Evolutionary conservation across 2,797 vertebrate genomes (phyloP).

Genomic region (Rhinophrynus dorsalis): DNA sequence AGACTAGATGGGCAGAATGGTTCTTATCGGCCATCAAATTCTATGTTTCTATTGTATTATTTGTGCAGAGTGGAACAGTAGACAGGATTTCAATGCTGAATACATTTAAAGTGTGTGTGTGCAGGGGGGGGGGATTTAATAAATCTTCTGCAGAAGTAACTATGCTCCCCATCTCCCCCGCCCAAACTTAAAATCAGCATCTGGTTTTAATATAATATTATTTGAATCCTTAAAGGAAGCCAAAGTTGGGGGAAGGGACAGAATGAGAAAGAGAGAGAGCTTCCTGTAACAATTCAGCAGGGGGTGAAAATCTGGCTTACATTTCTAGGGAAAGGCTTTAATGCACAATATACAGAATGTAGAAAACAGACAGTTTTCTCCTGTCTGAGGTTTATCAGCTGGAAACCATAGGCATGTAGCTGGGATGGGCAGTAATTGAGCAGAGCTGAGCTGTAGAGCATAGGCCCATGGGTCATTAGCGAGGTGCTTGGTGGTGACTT

Average conservation of each 20-base stretch:
- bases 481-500: too few relatives aligned
- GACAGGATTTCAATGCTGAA: too few relatives aligned
- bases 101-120: neutral
- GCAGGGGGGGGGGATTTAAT: neutral
- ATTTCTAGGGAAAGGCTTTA: neutral
- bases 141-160: slow-evolving; percentile 13
- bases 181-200: slow-evolving; percentile 37
- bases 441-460: too few relatives aligned
- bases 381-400: slow-evolving; percentile 5
- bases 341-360: too few relatives aligned
- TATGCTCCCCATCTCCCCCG: slow-evolving; percentile 8
- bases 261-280: slow-evolving; percentile 11
- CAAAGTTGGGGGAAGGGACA: slow-evolving; percentile 20
- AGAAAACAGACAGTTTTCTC: neutral
- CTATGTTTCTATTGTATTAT: neutral
- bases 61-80: too few relatives aligned
- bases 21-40: too few relatives aligned
- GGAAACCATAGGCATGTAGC: neutral
- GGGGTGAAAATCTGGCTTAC: slow-evolving; percentile 17
- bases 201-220: slow-evolving; percentile 47
- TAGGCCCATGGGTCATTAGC: too few relatives aligned
- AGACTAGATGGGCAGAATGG: too few relatives aligned
- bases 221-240: slow-evolving; percentile 40
- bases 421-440: neutral
- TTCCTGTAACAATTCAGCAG: slow-evolving; percentile 46